These are phyloP conservation scores for Myxocyprinus asiaticus DNA, from an alignment of 2,113 vertebrate species.

Conservation along the genomic window DNA sequence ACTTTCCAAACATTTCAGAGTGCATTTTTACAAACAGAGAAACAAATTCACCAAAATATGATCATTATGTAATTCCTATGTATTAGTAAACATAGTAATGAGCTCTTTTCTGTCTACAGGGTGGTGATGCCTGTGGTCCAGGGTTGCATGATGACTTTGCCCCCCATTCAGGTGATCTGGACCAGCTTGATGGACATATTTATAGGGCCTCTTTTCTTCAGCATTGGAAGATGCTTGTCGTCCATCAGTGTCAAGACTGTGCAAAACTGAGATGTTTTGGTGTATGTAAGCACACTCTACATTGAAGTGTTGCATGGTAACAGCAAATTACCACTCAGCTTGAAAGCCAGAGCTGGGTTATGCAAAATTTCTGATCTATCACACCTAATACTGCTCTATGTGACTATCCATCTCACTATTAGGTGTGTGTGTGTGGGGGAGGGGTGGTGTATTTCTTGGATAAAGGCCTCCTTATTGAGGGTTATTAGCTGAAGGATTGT, in stretches of 20 bases:
- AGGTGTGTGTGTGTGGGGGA: no score
- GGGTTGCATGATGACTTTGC: conserved; percentile 83
- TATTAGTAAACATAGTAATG: neutral
- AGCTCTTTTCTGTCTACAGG: conserved; percentile 70
- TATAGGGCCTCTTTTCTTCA: conserved; percentile 78
- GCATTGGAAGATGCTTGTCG: conserved; percentile 80
- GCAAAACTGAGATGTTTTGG: conserved; percentile 50
- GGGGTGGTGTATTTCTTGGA: no score
- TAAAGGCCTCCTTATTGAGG: neutral
- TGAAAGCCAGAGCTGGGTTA: neutral
- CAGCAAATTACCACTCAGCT: no score
- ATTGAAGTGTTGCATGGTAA: neutral
- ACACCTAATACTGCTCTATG: neutral
- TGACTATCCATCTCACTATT: no score
- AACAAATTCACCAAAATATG: neutral
- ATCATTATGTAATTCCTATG: neutral
- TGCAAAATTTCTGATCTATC: neutral
- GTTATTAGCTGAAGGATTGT: conserved; percentile 3
- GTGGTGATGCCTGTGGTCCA: conserved; percentile 86
- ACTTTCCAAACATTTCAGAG: neutral
- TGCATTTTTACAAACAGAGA: neutral
- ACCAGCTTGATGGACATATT: conserved; percentile 81
- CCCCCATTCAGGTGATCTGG: conserved; percentile 84
- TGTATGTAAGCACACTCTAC: neutral
- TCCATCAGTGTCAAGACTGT: conserved; percentile 67